Evolutionary conservation across 1,140 invertebrate species (phyloP).

Genomic region (Danaus melanippus): DNA sequence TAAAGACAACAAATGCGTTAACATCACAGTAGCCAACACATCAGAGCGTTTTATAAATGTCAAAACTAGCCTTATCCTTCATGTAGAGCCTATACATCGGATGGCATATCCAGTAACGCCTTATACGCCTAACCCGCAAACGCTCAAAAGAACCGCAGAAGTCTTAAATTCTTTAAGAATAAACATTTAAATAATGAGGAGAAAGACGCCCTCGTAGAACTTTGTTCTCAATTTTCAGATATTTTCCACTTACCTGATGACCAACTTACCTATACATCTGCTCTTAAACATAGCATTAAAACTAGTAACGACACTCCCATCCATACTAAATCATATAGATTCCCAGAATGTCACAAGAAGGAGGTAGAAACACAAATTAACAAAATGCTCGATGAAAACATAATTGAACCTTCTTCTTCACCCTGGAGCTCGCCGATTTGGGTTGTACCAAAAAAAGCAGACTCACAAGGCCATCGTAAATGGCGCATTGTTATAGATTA

Average conservation of each 20-base stretch:
- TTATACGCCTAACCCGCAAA: conserved; percentile 2
- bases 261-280: conserved; percentile 19
- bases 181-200: conserved; percentile 28
- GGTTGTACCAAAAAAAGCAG: conserved; percentile 1
- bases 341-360: conserved; percentile 2
- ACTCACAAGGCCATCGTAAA: not conserved
- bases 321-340: not conserved
- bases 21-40: conserved; percentile 15
- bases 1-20: conserved; percentile 18
- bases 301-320: conserved; percentile 5
- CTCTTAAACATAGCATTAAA: conserved; percentile 28
- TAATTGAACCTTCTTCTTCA: not conserved
- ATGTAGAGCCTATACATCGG: conserved; percentile 6
- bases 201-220: conserved; percentile 13
- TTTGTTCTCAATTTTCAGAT: conserved; percentile 25
- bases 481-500: no score
- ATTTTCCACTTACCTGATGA: conserved; percentile 26
- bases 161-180: conserved; percentile 17
- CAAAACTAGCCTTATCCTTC: conserved; percentile 10
- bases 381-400: conserved; percentile 4
- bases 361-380: conserved; percentile 5
- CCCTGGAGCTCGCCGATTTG: conserved; percentile 1
- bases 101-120: not conserved
- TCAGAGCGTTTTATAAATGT: conserved; percentile 11
- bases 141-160: conserved; percentile 12